Conservation (phyloP, 2,797 vertebrate genomes). For the Neoniphon sammara region DNA sequence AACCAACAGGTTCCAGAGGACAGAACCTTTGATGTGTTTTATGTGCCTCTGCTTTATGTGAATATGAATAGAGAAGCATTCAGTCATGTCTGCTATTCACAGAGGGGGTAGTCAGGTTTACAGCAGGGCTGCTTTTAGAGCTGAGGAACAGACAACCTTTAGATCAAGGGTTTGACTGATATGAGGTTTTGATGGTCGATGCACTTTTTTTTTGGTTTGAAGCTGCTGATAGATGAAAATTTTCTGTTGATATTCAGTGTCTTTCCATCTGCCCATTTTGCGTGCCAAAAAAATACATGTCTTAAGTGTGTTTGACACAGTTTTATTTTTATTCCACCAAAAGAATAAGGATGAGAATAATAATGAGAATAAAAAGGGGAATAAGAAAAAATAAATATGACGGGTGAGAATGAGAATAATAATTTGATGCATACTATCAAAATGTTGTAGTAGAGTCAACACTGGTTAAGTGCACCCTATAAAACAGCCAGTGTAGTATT, state of each 20-base stretch:
- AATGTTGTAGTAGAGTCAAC: too few species aligned
- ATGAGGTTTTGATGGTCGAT: conserved; percentile 1
- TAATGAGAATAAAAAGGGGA: too few species aligned
- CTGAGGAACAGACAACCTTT: conserved; percentile 36
- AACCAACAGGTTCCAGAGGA: conserved; percentile 60
- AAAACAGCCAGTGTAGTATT: too few species aligned
- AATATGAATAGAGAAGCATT: conserved; percentile 70
- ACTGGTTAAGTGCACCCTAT: too few species aligned
- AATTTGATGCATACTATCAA: too few species aligned
- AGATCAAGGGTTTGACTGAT: conserved; percentile 3
- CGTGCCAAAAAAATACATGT: too few species aligned
- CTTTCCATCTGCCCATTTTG: neutral
- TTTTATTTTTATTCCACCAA: too few species aligned
- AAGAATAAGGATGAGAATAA: too few species aligned
- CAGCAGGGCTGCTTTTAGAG: conserved; percentile 38
- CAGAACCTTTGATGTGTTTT: conserved; percentile 72
- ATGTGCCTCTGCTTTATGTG: conserved; percentile 71
- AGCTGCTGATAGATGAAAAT: neutral
- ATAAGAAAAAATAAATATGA: too few species aligned
- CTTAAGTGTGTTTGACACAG: too few species aligned
- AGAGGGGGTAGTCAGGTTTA: conserved; percentile 47
- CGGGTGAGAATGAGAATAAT: too few species aligned
- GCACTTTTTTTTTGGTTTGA: too few species aligned
- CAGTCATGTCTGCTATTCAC: conserved; percentile 55
- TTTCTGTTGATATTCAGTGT: neutral